phyloP scores from a whole-genome alignment of 2,797 vertebrate species.

The Sciurus vulgaris region DNA sequence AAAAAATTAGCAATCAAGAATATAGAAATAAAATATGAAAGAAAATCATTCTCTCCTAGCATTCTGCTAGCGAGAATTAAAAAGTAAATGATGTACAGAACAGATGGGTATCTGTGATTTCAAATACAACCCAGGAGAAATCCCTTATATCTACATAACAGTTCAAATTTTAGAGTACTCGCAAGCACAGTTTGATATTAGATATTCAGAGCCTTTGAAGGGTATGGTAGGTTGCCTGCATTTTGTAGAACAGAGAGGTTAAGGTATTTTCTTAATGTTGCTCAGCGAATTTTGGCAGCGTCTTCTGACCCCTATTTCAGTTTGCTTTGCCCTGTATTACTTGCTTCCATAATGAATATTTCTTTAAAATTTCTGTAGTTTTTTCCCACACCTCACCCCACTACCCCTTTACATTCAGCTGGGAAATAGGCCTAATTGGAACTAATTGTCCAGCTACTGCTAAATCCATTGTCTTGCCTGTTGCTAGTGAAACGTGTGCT shows the following conservation, averaged over 20 bases:
- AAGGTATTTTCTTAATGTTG: background rate
- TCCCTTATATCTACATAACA: background rate
- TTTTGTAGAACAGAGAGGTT: conserved; percentile 25
- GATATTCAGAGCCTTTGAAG: background rate
- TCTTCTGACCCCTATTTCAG: background rate
- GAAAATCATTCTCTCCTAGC: background rate
- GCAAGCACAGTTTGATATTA: background rate
- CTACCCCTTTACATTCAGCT: conserved; percentile 81
- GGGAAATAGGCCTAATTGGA: conserved; percentile 88
- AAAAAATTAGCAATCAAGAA: background rate
- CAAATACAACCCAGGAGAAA: background rate
- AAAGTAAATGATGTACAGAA: background rate
- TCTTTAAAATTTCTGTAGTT: conserved; percentile 76
- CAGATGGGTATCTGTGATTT: conserved; percentile 16
- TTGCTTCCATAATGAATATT: conserved; percentile 65
- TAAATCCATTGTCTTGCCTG: conserved; percentile 83
- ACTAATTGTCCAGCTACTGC: conserved; percentile 86
- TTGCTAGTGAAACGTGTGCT: conserved; percentile 81
- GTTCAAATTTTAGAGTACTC: background rate
- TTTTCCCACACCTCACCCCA: conserved; percentile 51
- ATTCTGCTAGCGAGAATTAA: background rate
- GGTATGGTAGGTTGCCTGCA: background rate
- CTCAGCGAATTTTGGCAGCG: background rate
- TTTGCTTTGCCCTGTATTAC: background rate
- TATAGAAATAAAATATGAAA: conserved; percentile 27